Base-by-base conservation (phyloP, 2,888 invertebrate species). In the Heliconius aoede region DNA sequence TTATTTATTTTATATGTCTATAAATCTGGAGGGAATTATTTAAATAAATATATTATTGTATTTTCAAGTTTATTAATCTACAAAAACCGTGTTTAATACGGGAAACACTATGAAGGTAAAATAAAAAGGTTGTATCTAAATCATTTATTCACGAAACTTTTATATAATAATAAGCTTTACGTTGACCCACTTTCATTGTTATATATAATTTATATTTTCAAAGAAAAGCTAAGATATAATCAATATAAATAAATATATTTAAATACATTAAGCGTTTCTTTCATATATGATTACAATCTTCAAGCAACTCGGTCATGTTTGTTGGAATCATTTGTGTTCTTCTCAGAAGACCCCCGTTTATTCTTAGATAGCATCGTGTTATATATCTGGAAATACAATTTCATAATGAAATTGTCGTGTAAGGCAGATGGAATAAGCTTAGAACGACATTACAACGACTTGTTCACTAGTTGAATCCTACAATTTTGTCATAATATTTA, bases 291-390 rank as follows among this genome's bases (percentile, higher is more conserved):
- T 65, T 24, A 15, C 36, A 65, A 65, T 36, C 65, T 65, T 65
- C 24, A 15, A n/a, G 26, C 24, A 24, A 13, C 30, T 69, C 60
- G 60, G 36, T 36, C 24, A 28, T 60, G 36, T 40, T 72, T 40
- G 30, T 51, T 67, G n/a, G 69, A 40, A 55, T 72, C 72, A 40
- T 72, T 69, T 61, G 73, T 78, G 73, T 79, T 80, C 68, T 82
- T 82, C 3, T 79, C 78, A 0, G 65, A n/a, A 0, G 85, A 85
- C 24, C 64, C 68, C 55, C 65, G 79, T 74, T 84, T 86, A 18
- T 77, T 78, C 77, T 86, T 88, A 3, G 83, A 80, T 28, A 88
- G 78, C 82, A 85, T 80, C 5, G 88, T 88, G 61, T 84, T 87
- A 77, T 83, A 86, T 28, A 88, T 75, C 88, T 88, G 85, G n/a